Base-by-base conservation (phyloP, 2,113 vertebrate species). In the Pterocles orientalis region DNA sequence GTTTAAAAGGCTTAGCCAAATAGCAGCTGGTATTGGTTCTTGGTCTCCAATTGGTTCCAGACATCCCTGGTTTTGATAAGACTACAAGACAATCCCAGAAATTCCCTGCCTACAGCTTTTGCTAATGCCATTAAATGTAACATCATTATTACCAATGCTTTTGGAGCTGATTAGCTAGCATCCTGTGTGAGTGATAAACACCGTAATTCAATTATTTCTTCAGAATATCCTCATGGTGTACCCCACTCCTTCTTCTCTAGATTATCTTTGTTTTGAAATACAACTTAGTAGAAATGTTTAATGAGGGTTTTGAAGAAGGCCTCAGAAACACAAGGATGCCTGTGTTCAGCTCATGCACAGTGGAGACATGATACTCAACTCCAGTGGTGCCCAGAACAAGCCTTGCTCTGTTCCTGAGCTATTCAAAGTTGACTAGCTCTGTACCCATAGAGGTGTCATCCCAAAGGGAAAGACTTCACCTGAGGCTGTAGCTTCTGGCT, bases 61-160 rank as follows among this genome's bases (percentile, higher is more conserved):
- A 85, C 86, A 88, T 97, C 96, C 90, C 89, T 95, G 75, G 79
- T 95, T 97, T 97, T 94, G 86, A 93, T 97, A 93, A 94, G 82
- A 54, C 94, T 93, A 57, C 79, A 61, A 82, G 82, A 91, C 95
- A 88, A 85, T 93, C 69, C 92, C 61, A 94, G 90, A 96, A 97
- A 86, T 90, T 90, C 82, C 60, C 68, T 92, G 83, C 90, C 95
- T 89, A 96, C 90, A 97, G 89, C 81, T 95, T 84, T 92, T 84
- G 69, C 76, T 97, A 93, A 91, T 87, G 77, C 86, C 91, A 58
- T 97, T 97, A 94, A 92, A 92, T 47, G 88, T 86, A 91, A 48
- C 77, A 31, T 64, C 23, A 23, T 77, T 77, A 90, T 84, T 90
- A 76, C 88, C 0, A 5, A 64, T 76, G 69, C 79, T 75, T 87